Conservation (phyloP, 2,797 vertebrate genomes). For the Sciurus carolinensis region DNA sequence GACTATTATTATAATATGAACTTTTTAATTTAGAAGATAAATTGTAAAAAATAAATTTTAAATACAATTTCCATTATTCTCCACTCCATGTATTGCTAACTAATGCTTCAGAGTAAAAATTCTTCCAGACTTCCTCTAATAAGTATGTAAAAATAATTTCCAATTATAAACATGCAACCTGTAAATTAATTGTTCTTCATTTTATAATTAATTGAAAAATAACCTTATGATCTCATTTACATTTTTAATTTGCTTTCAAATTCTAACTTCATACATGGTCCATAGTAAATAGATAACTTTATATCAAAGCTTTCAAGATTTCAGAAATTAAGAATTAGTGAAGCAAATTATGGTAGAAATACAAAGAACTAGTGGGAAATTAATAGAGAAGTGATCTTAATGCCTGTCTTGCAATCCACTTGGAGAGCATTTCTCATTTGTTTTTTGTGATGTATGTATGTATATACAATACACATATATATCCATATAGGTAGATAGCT, state of each 20-base stretch:
- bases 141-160: conserved; percentile 25
- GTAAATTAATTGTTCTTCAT: not conserved
- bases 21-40: conserved; percentile 41
- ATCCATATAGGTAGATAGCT: not conserved
- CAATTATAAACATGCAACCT: not conserved
- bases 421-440: not conserved
- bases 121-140: not conserved
- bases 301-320: not conserved
- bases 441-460: not conserved
- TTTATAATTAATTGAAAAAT: conserved; percentile 60
- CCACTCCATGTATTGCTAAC: not conserved
- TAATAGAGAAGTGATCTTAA: not conserved
- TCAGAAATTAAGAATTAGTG: not conserved
- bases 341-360: not conserved
- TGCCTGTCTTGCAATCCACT: not conserved
- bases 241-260: conserved; percentile 46
- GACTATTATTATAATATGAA: not conserved
- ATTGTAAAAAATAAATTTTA: not conserved
- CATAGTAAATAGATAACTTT: not conserved
- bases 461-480: not conserved
- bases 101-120: not conserved
- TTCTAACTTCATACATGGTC: not conserved
- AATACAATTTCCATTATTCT: not conserved
- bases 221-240: not conserved
- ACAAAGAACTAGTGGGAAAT: not conserved